phyloP scores from a whole-genome alignment of 2,888 invertebrate species.

The Caenorhabditis parvicauda region DNA sequence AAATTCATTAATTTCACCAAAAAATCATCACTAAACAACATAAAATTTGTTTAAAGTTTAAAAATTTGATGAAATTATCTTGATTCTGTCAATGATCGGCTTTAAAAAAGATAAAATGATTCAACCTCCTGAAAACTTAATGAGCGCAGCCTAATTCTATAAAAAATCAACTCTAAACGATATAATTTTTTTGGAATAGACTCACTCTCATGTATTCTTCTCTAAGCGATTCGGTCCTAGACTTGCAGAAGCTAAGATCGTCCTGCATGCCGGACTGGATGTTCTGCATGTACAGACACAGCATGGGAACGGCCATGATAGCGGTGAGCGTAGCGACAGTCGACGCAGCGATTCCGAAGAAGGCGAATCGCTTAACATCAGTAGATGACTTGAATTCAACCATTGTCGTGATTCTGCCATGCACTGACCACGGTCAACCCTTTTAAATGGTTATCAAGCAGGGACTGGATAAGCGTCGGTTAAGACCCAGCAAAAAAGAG shows the following conservation, averaged over 20 bases:
- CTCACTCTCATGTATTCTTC: slow-evolving; percentile 46
- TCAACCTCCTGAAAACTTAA: not conserved
- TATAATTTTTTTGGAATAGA: too few species aligned
- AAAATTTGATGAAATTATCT: not conserved
- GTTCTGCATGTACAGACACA: slow-evolving; percentile 60
- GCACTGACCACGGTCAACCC: too few species aligned
- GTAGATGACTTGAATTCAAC: too few species aligned
- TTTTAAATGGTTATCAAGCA: too few species aligned
- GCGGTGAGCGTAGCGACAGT: slow-evolving; percentile 57
- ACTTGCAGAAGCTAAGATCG: slow-evolving; percentile 58
- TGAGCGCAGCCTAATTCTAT: too few species aligned
- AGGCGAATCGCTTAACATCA: slow-evolving; percentile 54
- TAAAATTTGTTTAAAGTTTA: not conserved
- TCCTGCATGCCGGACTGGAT: slow-evolving; percentile 56
- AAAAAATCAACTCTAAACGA: too few species aligned
- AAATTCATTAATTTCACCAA: too few species aligned
- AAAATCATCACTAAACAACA: too few species aligned
- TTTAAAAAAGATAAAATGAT: not conserved
- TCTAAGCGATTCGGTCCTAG: slow-evolving; percentile 49
- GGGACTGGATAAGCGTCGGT: too few species aligned
- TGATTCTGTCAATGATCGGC: too few species aligned
- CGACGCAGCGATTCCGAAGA: slow-evolving; percentile 48
- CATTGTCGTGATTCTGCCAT: too few species aligned
- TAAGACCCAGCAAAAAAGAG: too few species aligned
- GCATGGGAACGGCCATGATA: slow-evolving; percentile 57